Conservation (phyloP, 2,797 vertebrate genomes). For the Xenops minutus region DNA sequence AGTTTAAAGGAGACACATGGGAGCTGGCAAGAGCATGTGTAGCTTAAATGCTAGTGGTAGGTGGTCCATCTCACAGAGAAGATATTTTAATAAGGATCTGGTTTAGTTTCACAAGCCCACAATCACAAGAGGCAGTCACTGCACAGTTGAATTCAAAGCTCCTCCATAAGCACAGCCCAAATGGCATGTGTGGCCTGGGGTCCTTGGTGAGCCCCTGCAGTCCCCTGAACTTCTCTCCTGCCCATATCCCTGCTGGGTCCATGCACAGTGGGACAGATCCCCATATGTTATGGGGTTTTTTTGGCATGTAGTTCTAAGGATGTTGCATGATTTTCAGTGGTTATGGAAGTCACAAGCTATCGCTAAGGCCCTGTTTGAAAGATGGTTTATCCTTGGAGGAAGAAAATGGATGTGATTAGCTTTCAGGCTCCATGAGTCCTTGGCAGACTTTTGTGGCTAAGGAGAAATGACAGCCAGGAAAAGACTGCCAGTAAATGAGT, state of each 20-base stretch:
- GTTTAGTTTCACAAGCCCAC: not conserved
- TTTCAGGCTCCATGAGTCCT: not conserved
- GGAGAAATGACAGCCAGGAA: not conserved
- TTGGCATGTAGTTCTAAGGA: not conserved
- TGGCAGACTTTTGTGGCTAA: not conserved
- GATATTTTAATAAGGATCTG: not conserved
- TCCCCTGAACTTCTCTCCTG: fast-evolving
- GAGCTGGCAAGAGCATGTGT: not conserved
- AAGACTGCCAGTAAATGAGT: not conserved
- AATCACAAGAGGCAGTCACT: not conserved
- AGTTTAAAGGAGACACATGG: not conserved
- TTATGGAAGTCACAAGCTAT: not conserved
- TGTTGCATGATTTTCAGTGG: not conserved
- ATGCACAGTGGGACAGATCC: not conserved
- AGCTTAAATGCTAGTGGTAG: not conserved
- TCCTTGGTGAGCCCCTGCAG: not conserved
- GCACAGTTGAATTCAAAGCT: not conserved
- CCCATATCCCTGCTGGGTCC: not conserved
- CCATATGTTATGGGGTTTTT: not conserved
- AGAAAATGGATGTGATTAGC: not conserved
- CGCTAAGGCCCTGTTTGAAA: not conserved
- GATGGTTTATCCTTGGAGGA: not conserved
- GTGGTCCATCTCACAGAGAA: not conserved
- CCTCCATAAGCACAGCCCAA: not conserved
- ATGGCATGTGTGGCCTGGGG: fast-evolving